phyloP scores from a whole-genome alignment of 2,797 vertebrate genomes.

The Peromyscus eremicus region DNA sequence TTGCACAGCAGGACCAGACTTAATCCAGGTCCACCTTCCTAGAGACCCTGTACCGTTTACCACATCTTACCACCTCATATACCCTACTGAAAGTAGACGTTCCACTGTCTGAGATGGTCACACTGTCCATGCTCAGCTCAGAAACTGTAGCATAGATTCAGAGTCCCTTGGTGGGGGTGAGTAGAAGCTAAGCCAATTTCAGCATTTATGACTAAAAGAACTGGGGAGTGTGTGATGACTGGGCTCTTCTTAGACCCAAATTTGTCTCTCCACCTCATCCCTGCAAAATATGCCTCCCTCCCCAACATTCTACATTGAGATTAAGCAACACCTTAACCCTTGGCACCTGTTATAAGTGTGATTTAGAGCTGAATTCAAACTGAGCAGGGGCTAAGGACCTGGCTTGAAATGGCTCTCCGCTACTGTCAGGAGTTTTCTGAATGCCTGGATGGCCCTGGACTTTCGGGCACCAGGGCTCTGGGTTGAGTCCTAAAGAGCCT shows the following conservation, averaged over 20 bases:
- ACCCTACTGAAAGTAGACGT: not conserved
- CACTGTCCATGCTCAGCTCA: fast-evolving
- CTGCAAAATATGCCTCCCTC: not conserved
- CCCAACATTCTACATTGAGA: not conserved
- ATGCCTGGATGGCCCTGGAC: not conserved
- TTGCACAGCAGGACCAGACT: not conserved
- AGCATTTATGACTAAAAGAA: not conserved
- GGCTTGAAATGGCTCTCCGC: not conserved
- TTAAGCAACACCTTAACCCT: not conserved
- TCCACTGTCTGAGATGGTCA: not conserved
- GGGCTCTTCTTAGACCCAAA: not conserved
- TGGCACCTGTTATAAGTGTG: not conserved
- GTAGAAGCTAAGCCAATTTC: not conserved
- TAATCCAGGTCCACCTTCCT: not conserved
- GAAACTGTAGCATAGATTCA: fast-evolving
- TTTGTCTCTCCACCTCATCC: not conserved
- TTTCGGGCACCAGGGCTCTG: not conserved
- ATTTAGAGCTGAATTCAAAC: not conserved
- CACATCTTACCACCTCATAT: not conserved
- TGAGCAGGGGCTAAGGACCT: not conserved
- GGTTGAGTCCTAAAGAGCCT: not conserved
- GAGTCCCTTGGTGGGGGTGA: not conserved
- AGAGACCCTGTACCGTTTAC: not conserved
- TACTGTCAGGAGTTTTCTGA: not conserved
- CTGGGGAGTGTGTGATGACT: too few species aligned